These are phyloP conservation scores for Calypte anna DNA, from an alignment of 2,113 vertebrate genomes.

Conservation along the genomic window DNA sequence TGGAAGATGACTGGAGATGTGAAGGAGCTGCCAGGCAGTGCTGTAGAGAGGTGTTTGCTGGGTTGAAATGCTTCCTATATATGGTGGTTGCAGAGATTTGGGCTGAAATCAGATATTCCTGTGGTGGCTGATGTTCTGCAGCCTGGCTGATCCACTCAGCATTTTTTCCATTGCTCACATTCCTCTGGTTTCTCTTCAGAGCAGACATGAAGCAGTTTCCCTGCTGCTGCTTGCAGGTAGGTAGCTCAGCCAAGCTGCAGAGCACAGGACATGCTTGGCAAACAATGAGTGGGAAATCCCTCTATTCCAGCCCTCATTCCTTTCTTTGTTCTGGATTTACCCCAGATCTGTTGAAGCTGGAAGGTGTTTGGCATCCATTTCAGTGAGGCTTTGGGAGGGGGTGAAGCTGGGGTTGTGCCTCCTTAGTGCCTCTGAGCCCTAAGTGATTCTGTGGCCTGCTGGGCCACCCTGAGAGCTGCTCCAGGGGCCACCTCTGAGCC, in stretches of 20 bases:
- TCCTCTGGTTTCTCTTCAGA: background rate
- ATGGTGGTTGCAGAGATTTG: background rate
- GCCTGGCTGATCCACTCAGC: background rate
- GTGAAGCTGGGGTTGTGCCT: background rate
- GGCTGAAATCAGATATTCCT: background rate
- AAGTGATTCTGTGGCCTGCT: background rate
- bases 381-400: background rate
- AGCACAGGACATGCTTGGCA: background rate
- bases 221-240: slow-evolving; percentile 18
- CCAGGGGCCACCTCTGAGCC: background rate
- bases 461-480: background rate
- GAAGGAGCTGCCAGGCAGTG: background rate
- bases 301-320: background rate
- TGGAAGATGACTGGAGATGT: background rate
- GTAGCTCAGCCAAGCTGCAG: background rate
- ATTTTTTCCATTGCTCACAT: background rate
- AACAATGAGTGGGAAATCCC: background rate
- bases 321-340: background rate
- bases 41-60: background rate
- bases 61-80: background rate
- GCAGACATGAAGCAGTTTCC: background rate
- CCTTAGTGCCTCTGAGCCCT: background rate
- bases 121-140: background rate
- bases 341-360: background rate
- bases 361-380: background rate